Conservation (phyloP, 2,113 vertebrate genomes). For the Forbesichthys agassizii region DNA sequence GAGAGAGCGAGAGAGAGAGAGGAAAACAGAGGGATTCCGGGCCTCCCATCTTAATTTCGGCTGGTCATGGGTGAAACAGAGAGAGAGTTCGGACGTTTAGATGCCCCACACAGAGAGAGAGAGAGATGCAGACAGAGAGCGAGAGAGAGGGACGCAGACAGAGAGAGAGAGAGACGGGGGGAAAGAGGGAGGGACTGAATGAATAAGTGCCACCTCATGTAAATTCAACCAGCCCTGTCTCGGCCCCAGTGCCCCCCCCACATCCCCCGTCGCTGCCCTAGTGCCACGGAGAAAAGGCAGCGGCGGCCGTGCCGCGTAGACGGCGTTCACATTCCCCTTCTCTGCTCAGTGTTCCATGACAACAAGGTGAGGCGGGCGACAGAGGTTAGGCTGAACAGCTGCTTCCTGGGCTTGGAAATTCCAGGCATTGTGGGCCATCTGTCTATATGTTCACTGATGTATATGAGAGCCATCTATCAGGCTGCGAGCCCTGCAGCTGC, state of each 20-base stretch:
- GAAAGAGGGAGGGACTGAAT: slow-evolving; percentile 7
- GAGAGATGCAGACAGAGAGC: neutral
- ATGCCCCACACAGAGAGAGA: slow-evolving; percentile 15
- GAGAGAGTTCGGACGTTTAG: slow-evolving; percentile 16
- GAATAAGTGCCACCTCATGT: slow-evolving; percentile 56
- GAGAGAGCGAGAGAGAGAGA: slow-evolving; percentile 1
- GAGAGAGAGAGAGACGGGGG: slow-evolving; percentile 9
- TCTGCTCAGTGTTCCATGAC: slow-evolving; percentile 90
- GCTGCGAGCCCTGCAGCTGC: slow-evolving; percentile 88
- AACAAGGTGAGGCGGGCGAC: slow-evolving; percentile 94
- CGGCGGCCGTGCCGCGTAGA: slow-evolving; percentile 65
- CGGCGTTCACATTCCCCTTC: slow-evolving; percentile 84
- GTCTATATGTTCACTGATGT: slow-evolving; percentile 94
- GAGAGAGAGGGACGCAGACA: neutral
- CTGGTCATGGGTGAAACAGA: slow-evolving; percentile 23
- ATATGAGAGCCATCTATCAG: slow-evolving; percentile 98
- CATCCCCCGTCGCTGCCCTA: slow-evolving; percentile 54
- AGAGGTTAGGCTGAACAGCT: slow-evolving; percentile 96
- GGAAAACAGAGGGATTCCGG: neutral
- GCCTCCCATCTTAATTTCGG: slow-evolving; percentile 40
- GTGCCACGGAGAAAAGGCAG: slow-evolving; percentile 20
- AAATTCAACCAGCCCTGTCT: slow-evolving; percentile 52
- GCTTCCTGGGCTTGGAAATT: slow-evolving; percentile 92
- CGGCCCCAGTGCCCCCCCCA: slow-evolving; percentile 41
- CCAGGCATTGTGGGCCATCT: slow-evolving; percentile 97